Evolutionary conservation across 1,140 invertebrate species (phyloP).

Genomic region (Ectropis grisescens): DNA sequence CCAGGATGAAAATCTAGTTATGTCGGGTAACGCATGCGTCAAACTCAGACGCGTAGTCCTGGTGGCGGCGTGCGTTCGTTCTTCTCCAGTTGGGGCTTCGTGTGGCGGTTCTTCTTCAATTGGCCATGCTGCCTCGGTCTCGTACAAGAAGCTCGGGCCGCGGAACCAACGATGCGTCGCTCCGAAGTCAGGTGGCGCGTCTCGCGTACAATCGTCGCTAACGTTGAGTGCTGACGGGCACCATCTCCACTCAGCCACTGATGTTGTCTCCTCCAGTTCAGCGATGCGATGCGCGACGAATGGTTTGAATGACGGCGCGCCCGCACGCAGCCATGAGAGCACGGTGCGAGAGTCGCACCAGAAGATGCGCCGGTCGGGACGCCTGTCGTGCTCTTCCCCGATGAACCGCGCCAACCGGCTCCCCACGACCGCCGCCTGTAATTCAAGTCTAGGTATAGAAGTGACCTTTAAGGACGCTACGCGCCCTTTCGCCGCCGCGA

Average conservation of each 20-base stretch:
- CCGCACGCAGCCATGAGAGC: conserved; percentile 11
- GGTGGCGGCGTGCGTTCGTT: too few relatives aligned
- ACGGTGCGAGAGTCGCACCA: conserved; percentile 14
- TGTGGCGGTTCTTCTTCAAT: too few relatives aligned
- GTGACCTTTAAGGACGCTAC: conserved; percentile 35
- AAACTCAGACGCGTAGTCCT: too few relatives aligned
- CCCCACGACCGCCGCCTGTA: conserved; percentile 46
- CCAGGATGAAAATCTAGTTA: too few relatives aligned
- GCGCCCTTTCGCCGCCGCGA: conserved; percentile 24
- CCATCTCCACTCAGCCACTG: conserved; percentile 27
- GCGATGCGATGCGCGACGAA: conserved; percentile 35
- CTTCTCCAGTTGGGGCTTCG: too few relatives aligned
- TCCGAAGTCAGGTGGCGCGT: too few relatives aligned
- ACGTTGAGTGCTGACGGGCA: conserved; percentile 6
- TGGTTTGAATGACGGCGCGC: conserved; percentile 12
- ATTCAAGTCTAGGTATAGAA: conserved; percentile 48
- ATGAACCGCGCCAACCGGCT: conserved; percentile 17
- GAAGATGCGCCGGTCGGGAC: background rate
- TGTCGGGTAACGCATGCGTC: too few relatives aligned
- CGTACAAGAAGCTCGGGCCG: too few relatives aligned
- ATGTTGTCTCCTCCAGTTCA: conserved; percentile 23
- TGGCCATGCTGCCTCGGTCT: too few relatives aligned
- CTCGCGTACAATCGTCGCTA: too few relatives aligned
- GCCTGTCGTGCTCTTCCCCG: conserved; percentile 6
- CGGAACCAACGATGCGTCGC: too few relatives aligned